A percentile compares a stretch with the other conserved stretches of the same genome.
Conservation (phyloP, 2,888 invertebrate species). For the Tenthredo mesomela region DNA sequence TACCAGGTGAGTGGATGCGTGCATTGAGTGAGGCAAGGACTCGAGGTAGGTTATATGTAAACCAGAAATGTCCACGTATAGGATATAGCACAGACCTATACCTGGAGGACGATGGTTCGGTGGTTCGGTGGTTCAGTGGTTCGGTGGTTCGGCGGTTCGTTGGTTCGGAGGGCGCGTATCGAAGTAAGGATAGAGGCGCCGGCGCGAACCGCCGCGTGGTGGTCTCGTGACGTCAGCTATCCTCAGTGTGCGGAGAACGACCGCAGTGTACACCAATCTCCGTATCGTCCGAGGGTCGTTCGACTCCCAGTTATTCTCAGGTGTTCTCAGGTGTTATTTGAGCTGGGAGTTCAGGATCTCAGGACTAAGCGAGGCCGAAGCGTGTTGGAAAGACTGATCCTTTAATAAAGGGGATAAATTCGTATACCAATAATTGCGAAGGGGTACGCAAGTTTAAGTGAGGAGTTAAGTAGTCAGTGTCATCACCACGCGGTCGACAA, state of each 20-base stretch:
- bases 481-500: slow-evolving; percentile 37
- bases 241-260: slow-evolving; percentile 77
- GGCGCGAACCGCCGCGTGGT: slow-evolving; percentile 76
- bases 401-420: slow-evolving; percentile 1
- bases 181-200: slow-evolving; percentile 64
- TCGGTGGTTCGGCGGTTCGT: slow-evolving; percentile 43
- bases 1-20: slow-evolving; percentile 45
- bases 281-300: slow-evolving; percentile 48
- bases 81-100: slow-evolving; percentile 1
- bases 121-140: slow-evolving; percentile 29
- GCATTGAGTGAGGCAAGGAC: slow-evolving; percentile 32
- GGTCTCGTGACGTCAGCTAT: slow-evolving; percentile 75
- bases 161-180: slow-evolving; percentile 60
- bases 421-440: neutral
- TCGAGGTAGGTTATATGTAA: slow-evolving; percentile 38
- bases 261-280: slow-evolving; percentile 75
- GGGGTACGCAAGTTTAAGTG: slow-evolving; percentile 14
- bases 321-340: slow-evolving; percentile 36
- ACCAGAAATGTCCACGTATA: slow-evolving; percentile 25
- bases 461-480: slow-evolving; percentile 9
- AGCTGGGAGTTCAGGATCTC: slow-evolving; percentile 12
- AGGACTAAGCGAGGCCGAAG: slow-evolving; percentile 16
- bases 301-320: slow-evolving; percentile 41
- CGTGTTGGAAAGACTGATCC: slow-evolving; percentile 16
- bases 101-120: slow-evolving; percentile 12